phyloP scores from a whole-genome alignment of 2,888 invertebrate species.

The Hypsopygia costalis region DNA sequence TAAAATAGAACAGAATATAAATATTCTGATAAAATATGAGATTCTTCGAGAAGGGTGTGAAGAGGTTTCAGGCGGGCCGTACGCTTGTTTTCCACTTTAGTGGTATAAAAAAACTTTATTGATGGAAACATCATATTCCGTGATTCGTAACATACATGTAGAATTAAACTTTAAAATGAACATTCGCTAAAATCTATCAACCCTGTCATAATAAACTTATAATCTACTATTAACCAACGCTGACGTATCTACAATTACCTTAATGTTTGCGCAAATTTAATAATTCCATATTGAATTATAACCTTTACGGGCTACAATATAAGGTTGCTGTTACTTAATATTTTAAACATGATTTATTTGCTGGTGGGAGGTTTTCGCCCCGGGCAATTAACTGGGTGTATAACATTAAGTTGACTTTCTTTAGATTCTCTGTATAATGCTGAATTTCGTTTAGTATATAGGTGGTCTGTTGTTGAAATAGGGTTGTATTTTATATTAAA shows the following conservation, averaged over 20 bases:
- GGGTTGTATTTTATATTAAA: background rate
- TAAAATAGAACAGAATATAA: too few relatives aligned
- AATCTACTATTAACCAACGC: constrained; percentile 1
- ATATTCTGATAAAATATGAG: too few relatives aligned
- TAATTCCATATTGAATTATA: background rate
- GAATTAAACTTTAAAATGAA: background rate
- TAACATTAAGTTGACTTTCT: constrained; percentile 25
- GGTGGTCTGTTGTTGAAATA: background rate
- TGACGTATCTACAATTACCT: constrained; percentile 36
- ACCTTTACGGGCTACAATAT: background rate
- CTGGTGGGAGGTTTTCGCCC: constrained; percentile 32
- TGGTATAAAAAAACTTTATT: too few relatives aligned
- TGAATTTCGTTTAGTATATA: background rate
- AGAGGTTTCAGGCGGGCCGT: too few relatives aligned
- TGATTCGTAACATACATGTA: background rate
- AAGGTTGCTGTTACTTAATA: background rate
- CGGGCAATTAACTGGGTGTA: constrained; percentile 36
- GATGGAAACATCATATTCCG: too few relatives aligned
- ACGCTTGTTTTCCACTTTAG: too few relatives aligned
- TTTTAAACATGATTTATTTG: constrained; percentile 15
- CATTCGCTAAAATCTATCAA: background rate
- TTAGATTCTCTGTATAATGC: background rate
- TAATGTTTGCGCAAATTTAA: constrained; percentile 10
- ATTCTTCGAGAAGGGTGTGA: too few relatives aligned
- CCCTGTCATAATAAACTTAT: constrained; percentile 2